Evolutionary conservation across 2,888 invertebrate species (phyloP).

Genomic region (Cataglyphis albicans): DNA sequence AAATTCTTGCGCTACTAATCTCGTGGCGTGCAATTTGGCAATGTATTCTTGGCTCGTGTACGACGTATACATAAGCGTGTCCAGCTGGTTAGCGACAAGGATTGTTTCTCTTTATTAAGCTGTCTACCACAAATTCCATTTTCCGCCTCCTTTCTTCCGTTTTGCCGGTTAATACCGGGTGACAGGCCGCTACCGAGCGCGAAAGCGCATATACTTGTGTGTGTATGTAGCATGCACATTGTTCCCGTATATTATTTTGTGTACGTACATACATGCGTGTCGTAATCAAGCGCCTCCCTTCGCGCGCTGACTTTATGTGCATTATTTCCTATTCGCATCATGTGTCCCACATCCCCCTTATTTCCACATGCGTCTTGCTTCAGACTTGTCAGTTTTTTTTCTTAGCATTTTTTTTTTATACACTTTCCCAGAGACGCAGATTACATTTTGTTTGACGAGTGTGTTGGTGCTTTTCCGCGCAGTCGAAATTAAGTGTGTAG

Average conservation of each 20-base stretch:
- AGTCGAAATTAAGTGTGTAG: background rate
- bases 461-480: conserved; percentile 4
- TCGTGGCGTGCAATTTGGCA: conserved; percentile 17
- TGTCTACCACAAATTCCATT: conserved; percentile 57
- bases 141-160: conserved; percentile 52
- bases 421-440: conserved; percentile 32
- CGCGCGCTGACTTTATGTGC: background rate
- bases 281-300: background rate
- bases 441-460: conserved; percentile 13
- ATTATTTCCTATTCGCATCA: conserved; percentile 38
- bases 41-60: conserved; percentile 39
- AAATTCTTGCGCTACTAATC: conserved; percentile 17
- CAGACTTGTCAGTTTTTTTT: conserved; percentile 28
- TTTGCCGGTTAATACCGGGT: conserved; percentile 54
- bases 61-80: conserved; percentile 8
- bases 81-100: conserved; percentile 35
- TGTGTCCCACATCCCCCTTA: background rate
- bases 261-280: conserved; percentile 35
- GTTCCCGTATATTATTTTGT: conserved; percentile 50
- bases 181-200: conserved; percentile 49
- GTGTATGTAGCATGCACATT: conserved; percentile 53
- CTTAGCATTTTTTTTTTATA: conserved; percentile 29
- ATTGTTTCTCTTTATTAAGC: conserved; percentile 73
- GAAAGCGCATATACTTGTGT: conserved; percentile 57
- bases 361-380: conserved; percentile 35